These are phyloP conservation scores for Phlogophora meticulosa DNA, from an alignment of 2,888 invertebrate genomes.

Conservation along the genomic window DNA sequence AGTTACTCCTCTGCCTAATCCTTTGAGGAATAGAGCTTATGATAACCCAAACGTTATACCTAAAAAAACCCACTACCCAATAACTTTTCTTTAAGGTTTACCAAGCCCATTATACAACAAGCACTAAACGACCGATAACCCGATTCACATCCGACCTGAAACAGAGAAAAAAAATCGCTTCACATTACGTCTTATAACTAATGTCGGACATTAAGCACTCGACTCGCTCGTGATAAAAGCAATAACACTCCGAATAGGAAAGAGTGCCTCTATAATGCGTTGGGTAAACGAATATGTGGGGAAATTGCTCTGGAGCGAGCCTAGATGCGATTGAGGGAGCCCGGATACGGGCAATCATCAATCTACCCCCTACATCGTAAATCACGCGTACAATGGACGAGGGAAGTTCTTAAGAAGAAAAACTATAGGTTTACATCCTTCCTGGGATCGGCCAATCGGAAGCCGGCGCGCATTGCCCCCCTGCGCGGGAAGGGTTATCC, in stretches of 20 bases:
- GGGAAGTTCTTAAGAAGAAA: constrained; percentile 91
- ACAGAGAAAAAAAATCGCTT: constrained; percentile 61
- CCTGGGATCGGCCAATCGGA: constrained; percentile 90
- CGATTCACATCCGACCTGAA: constrained; percentile 32
- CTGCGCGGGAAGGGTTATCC: constrained; percentile 79
- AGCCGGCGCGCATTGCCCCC: constrained; percentile 74
- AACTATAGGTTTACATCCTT: constrained; percentile 91
- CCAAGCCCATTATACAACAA: constrained; percentile 12
- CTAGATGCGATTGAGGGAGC: constrained; percentile 81
- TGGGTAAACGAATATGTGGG: constrained; percentile 90
- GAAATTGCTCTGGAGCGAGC: constrained; percentile 85
- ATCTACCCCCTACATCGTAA: constrained; percentile 86
- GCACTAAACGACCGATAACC: constrained; percentile 9
- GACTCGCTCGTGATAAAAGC: constrained; percentile 82
- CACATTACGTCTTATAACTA: constrained; percentile 70
- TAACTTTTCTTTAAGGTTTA: not conserved
- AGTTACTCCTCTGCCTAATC: no score
- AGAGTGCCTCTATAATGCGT: constrained; percentile 87
- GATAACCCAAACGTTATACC: no score
- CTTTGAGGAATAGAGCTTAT: no score
- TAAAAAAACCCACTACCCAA: not conserved
- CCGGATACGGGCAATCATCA: constrained; percentile 89
- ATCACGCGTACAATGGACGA: constrained; percentile 90
- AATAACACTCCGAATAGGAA: constrained; percentile 88
- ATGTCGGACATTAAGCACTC: constrained; percentile 82